These are phyloP conservation scores for Urocyon cinereoargenteus DNA, from an alignment of 2,797 vertebrate species.

Conservation along the genomic window DNA sequence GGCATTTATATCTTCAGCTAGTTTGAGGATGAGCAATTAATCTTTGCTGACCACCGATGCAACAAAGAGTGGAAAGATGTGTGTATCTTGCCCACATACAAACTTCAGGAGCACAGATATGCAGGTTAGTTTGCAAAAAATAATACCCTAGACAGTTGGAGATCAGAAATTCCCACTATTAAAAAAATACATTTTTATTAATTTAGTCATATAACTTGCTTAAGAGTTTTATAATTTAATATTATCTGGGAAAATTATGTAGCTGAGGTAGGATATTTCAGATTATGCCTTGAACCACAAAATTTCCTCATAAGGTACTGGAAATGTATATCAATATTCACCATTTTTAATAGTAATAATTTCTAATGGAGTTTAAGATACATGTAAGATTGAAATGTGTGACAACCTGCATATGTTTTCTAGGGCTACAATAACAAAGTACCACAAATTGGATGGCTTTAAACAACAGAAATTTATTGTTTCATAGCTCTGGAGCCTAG, in stretches of 20 bases:
- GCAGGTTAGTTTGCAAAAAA: not conserved
- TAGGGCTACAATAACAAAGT: not conserved
- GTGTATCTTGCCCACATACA: not conserved
- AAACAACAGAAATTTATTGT: not conserved
- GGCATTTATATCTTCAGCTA: not conserved
- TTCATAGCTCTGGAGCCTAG: not conserved
- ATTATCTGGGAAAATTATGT: not conserved
- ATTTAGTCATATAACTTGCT: not conserved
- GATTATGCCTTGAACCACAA: not conserved
- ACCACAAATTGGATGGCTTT: not conserved
- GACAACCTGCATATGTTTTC: not conserved
- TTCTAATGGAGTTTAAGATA: not conserved
- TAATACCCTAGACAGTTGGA: not conserved
- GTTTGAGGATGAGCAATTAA: not conserved
- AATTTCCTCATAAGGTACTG: not conserved
- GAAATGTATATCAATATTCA: not conserved
- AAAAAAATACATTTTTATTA: not conserved
- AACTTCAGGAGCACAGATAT: not conserved
- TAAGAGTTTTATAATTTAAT: slow-evolving; percentile 19
- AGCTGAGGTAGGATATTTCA: not conserved
- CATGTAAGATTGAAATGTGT: not conserved
- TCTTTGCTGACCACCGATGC: not conserved
- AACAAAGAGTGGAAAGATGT: not conserved
- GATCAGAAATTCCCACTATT: not conserved
- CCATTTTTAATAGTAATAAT: not conserved